Evolutionary conservation across 2,113 vertebrate genomes (phyloP).

Genomic region (Sturnus vulgaris): DNA sequence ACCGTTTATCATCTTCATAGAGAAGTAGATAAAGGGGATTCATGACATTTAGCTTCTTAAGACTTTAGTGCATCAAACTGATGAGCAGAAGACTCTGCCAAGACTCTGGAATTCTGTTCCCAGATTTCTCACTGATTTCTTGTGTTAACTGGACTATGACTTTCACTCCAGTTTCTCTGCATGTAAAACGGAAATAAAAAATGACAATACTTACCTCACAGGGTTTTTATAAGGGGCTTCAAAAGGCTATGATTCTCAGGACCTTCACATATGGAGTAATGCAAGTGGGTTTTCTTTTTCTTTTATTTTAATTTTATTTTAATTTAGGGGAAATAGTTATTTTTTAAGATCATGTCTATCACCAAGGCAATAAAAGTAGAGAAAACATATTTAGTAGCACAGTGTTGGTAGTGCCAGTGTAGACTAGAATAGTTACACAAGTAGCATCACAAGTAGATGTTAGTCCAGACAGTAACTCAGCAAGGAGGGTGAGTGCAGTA

Average conservation of each 20-base stretch:
- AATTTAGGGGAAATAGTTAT: background rate
- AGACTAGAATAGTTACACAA: background rate
- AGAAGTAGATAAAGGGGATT: background rate
- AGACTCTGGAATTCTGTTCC: background rate
- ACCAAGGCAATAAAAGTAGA: background rate
- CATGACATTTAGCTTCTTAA: background rate
- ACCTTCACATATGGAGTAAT: background rate
- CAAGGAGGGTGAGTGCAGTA: background rate
- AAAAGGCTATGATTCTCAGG: background rate
- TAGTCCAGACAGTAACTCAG: background rate
- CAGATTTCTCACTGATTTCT: background rate
- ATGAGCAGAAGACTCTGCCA: background rate
- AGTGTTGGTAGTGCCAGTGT: background rate
- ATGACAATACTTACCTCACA: background rate
- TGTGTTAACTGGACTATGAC: background rate
- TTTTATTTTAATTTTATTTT: background rate
- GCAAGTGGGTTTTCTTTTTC: background rate
- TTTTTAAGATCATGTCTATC: background rate
- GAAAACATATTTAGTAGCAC: background rate
- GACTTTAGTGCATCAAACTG: background rate
- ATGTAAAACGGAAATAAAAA: background rate
- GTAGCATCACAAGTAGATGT: background rate
- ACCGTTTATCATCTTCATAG: background rate
- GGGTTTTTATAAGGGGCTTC: background rate
- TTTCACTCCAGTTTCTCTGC: background rate